Conservation (phyloP, 2,797 vertebrate species). For the Hemibagrus guttatus region DNA sequence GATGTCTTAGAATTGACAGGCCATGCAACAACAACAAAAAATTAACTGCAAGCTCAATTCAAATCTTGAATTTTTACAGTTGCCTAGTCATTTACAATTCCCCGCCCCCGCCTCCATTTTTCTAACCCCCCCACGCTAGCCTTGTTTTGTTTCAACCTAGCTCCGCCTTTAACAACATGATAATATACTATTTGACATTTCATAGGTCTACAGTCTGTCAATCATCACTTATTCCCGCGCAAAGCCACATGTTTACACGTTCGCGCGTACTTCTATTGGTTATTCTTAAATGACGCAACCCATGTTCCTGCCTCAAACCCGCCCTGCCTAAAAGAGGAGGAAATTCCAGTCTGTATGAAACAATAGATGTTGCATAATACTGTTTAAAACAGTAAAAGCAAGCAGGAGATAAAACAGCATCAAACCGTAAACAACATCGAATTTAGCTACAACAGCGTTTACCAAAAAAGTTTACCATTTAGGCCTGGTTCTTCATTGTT, state of each 20-base stretch:
- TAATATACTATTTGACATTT: not conserved
- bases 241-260: not conserved
- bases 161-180: constrained; percentile 58
- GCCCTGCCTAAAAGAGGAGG: constrained; percentile 63
- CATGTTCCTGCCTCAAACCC: constrained; percentile 53
- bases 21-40: not conserved
- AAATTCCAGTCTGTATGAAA: constrained; percentile 70
- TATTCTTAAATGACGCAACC: constrained; percentile 43
- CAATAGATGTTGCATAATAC: constrained; percentile 55
- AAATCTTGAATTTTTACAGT: constrained; percentile 1
- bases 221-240: constrained; percentile 43
- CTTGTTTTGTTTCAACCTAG: constrained; percentile 73
- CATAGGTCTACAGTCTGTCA: constrained; percentile 64
- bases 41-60: not conserved
- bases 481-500: constrained; percentile 79
- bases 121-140: constrained; percentile 62
- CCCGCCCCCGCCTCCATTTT: constrained; percentile 51
- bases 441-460: not conserved
- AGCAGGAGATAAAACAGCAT: not conserved
- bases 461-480: constrained; percentile 68
- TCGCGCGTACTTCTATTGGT: constrained; percentile 59
- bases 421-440: not conserved
- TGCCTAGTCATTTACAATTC: constrained; percentile 39
- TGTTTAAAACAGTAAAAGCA: not conserved
- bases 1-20: too few relatives aligned